Conservation (phyloP, 2,888 invertebrate genomes). For the Digitonthophagus gazella region DNA sequence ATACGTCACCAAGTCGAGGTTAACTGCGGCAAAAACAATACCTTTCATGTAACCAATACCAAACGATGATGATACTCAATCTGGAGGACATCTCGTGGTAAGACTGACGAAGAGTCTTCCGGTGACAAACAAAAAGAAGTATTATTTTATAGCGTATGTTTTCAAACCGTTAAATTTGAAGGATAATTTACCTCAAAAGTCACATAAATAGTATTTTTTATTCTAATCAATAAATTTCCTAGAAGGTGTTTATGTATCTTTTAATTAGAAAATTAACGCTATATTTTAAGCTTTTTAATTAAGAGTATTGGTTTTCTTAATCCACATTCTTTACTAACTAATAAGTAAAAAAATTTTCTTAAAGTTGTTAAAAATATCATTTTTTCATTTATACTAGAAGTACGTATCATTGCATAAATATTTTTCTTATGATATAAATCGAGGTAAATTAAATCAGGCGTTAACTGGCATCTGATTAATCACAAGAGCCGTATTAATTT, state of each 20-base stretch:
- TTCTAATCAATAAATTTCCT: background rate
- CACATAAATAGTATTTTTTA: background rate
- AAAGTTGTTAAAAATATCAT: too few species aligned
- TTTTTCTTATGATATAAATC: background rate
- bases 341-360: too few species aligned
- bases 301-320: too few species aligned
- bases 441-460: background rate
- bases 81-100: conserved; percentile 7
- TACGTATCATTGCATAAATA: background rate
- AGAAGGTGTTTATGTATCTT: background rate
- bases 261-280: background rate
- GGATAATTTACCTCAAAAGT: background rate
- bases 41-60: conserved; percentile 10
- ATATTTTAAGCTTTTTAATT: too few species aligned
- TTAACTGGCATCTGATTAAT: background rate
- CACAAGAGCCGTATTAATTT: background rate
- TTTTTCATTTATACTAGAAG: too few species aligned
- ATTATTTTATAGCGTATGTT: too few species aligned
- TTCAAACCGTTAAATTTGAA: background rate
- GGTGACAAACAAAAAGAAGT: too few species aligned
- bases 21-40: conserved; percentile 16
- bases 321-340: too few species aligned
- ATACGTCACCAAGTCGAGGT: conserved; percentile 25
- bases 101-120: too few species aligned
- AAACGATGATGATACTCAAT: background rate